A percentile compares a stretch with the other conserved stretches of the same genome.
These are phyloP conservation scores for Xylota segnis DNA, from an alignment of 2,888 invertebrate genomes.

Conservation along the genomic window DNA sequence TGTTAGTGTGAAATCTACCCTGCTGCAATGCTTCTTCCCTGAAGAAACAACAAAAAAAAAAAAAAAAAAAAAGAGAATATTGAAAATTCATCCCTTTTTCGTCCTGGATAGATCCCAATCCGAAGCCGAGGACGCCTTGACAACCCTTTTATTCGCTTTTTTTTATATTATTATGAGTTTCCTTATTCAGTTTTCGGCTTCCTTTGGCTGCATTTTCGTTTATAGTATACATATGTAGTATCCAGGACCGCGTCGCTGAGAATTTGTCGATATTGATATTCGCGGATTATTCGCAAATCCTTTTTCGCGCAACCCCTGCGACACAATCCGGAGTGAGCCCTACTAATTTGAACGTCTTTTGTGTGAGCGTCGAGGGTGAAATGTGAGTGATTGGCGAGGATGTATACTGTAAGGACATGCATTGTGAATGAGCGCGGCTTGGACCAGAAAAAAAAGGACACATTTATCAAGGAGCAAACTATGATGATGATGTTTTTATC, in stretches of 20 bases:
- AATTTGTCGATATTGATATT: constrained; percentile 77
- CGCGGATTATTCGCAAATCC: constrained; percentile 74
- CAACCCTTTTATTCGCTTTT: constrained; percentile 63
- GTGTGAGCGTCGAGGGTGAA: constrained; percentile 43
- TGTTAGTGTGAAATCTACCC: constrained; percentile 60
- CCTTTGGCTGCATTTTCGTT: constrained; percentile 46
- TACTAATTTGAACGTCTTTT: constrained; percentile 71
- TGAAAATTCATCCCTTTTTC: constrained; percentile 56
- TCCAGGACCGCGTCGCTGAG: constrained; percentile 33
- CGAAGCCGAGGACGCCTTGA: constrained; percentile 42
- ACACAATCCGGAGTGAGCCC: constrained; percentile 33
- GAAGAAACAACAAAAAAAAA: background rate
- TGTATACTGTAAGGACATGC: constrained; percentile 38
- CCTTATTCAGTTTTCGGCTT: constrained; percentile 65
- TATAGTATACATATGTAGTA: constrained; percentile 33
- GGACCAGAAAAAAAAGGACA: constrained; percentile 57
- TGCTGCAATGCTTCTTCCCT: constrained; percentile 17
- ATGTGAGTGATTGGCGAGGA: constrained; percentile 67
- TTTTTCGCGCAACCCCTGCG: constrained; percentile 53
- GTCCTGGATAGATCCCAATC: constrained; percentile 9
- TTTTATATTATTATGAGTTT: constrained; percentile 41
- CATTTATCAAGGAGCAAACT: constrained; percentile 74
- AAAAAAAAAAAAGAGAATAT: constrained; percentile 43
- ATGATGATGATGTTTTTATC: constrained; percentile 75
- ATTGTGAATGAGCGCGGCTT: constrained; percentile 40